Evolutionary conservation across 2,797 vertebrate genomes (phyloP).

Genomic region (Poecilia gillii): DNA sequence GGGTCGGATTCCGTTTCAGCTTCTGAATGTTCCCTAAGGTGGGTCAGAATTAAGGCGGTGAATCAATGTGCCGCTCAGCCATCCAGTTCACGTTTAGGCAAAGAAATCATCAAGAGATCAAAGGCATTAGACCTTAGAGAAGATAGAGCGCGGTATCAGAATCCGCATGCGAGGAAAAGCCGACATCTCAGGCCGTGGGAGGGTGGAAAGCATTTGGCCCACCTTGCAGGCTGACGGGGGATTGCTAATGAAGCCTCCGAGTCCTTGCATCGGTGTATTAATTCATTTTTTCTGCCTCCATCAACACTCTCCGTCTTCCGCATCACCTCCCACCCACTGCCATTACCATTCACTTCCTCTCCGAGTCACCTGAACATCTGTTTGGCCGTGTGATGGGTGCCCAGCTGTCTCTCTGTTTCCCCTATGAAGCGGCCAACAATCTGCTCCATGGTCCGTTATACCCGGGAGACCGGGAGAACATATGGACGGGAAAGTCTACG

Average conservation of each 20-base stretch:
- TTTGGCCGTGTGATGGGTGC: conserved; percentile 72
- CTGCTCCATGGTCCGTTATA: conserved; percentile 69
- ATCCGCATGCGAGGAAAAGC: conserved; percentile 53
- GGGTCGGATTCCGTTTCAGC: conserved; percentile 51
- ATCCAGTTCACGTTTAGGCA: conserved; percentile 56
- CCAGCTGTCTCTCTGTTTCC: conserved; percentile 74
- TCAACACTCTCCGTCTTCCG: conserved; percentile 24
- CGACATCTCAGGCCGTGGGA: conserved; percentile 39
- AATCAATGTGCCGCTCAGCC: conserved; percentile 63
- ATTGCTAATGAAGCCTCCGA: conserved; percentile 60
- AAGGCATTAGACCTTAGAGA: conserved; percentile 63
- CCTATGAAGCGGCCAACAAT: conserved; percentile 71
- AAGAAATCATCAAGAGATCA: conserved; percentile 72
- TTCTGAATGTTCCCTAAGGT: conserved; percentile 51
- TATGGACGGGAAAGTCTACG: conserved; percentile 66
- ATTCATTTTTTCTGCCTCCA: conserved; percentile 34
- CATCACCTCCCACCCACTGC: conserved; percentile 27
- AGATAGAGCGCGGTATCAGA: conserved; percentile 30
- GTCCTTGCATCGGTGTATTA: conserved; percentile 44
- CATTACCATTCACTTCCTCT: conserved; percentile 50
- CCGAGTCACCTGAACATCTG: conserved; percentile 77
- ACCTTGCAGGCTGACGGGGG: conserved; percentile 36
- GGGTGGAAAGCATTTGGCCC: conserved; percentile 41
- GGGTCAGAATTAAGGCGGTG: conserved; percentile 51
- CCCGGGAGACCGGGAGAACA: conserved; percentile 65